These are phyloP conservation scores for Perizoma flavofasciatum DNA, from an alignment of 2,888 invertebrate species.

Conservation along the genomic window DNA sequence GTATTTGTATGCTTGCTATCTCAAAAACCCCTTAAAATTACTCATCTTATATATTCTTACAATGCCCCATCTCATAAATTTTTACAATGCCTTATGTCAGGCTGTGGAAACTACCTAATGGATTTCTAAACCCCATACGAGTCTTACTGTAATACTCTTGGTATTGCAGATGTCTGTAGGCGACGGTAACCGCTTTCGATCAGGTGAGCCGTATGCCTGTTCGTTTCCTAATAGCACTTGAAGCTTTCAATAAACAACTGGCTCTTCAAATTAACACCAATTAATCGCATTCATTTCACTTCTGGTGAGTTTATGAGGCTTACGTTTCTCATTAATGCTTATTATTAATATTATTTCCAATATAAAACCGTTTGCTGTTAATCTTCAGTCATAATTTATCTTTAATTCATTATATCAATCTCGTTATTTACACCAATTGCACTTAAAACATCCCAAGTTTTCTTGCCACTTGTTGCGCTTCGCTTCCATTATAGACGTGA, in stretches of 20 bases:
- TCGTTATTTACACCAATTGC: constrained; percentile 34
- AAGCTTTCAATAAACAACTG: constrained; percentile 12
- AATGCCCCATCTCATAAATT: constrained; percentile 13
- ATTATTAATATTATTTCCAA: constrained; percentile 26
- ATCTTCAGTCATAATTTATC: constrained; percentile 38
- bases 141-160: too few relatives aligned
- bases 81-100: constrained; percentile 14
- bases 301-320: constrained; percentile 43
- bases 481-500: constrained; percentile 69
- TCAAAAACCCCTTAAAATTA: constrained; percentile 1
- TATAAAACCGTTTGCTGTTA: constrained; percentile 40
- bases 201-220: too few relatives aligned
- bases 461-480: constrained; percentile 72
- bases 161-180: too few relatives aligned
- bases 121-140: constrained; percentile 17
- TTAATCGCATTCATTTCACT: constrained; percentile 46
- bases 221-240: too few relatives aligned
- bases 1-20: not conserved
- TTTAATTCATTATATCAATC: constrained; percentile 19
- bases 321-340: constrained; percentile 54
- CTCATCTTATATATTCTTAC: constrained; percentile 15
- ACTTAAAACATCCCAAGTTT: constrained; percentile 32
- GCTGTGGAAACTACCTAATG: constrained; percentile 14
- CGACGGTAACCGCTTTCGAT: too few relatives aligned
- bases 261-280: constrained; percentile 45